These are phyloP conservation scores for Cyanoramphus novaezelandiae DNA, from an alignment of 2,113 vertebrate genomes.

Conservation along the genomic window DNA sequence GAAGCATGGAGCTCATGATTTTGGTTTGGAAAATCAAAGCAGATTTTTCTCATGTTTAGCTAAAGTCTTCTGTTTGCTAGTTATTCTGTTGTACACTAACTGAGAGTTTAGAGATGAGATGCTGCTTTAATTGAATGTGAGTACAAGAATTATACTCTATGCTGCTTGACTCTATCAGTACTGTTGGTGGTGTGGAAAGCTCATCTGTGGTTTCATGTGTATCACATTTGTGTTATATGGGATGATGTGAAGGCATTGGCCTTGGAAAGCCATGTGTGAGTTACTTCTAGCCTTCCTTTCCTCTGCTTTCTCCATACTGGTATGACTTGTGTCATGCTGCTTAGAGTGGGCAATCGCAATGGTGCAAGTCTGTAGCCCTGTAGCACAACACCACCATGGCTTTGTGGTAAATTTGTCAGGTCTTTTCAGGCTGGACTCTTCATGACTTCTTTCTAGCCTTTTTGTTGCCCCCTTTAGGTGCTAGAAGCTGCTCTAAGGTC, in stretches of 20 bases:
- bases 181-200: not conserved
- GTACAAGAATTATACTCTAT: not conserved
- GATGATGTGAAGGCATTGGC: not conserved
- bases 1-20: not conserved
- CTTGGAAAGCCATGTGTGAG: not conserved
- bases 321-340: not conserved
- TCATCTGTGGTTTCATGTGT: not conserved
- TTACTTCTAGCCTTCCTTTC: not conserved
- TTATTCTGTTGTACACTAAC: not conserved
- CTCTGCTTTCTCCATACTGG: not conserved
- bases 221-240: fast-evolving
- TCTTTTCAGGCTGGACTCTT: not conserved
- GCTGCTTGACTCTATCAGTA: not conserved
- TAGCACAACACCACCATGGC: fast-evolving
- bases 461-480: not conserved
- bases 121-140: not conserved
- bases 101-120: not conserved
- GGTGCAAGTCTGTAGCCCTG: no score
- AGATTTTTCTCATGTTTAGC: not conserved
- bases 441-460: not conserved
- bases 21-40: not conserved
- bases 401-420: not conserved
- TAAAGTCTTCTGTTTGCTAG: not conserved
- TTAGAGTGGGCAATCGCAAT: not conserved
- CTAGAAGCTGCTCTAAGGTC: not conserved